Evolutionary conservation across 2,888 invertebrate species (phyloP), one percentile per base, ranked within the genome.

Genomic region (Acleris cristana): DNA sequence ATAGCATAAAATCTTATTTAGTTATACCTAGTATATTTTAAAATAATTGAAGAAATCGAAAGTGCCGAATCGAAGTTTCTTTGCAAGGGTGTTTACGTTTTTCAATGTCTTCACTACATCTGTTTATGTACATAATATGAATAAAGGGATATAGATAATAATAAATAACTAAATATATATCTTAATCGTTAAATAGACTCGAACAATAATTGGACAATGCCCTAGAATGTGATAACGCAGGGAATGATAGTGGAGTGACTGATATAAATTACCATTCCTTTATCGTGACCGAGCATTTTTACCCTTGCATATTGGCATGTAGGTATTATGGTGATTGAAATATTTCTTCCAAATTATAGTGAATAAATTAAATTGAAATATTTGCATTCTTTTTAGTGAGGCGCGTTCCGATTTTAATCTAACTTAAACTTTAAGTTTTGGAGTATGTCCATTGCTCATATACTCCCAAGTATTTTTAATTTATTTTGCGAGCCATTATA

Each of bases 341-440:
- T 44, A 21, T 61, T 66, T 61, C 66, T 66, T 66, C 66, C 56
- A 66, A 57, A 66, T 57, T 57, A 57, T 62, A 34, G 45, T 52
- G 45, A 19, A 3, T 18, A 10, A 18, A 18, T 58, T 14, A n/a
- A 18, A 40, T 61, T 61, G 49, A 45, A 44, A 21, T n/a, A 21
- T 18, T 51, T 61, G 21, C n/a, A 51, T 56, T 61, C 7, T 59
- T 18, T 59, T 56, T 49, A 40, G 26, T 44, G 21, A 3, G n/a
- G 16, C n/a, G 34, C 40, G 18, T 21, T 53, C 26, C 21, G 10
- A 19, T 51, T 12, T 51, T 3, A 40, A 40, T 48, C 26, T 10
- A 10, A 34, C 34, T 34, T 34, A 2, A 53, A 30, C 34, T 30
- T 54, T 14, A 14, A 14, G 14, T 40, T 34, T 14, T 40, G 14